Conservation (phyloP, 2,888 invertebrate genomes). For the Operophtera brumata region DNA sequence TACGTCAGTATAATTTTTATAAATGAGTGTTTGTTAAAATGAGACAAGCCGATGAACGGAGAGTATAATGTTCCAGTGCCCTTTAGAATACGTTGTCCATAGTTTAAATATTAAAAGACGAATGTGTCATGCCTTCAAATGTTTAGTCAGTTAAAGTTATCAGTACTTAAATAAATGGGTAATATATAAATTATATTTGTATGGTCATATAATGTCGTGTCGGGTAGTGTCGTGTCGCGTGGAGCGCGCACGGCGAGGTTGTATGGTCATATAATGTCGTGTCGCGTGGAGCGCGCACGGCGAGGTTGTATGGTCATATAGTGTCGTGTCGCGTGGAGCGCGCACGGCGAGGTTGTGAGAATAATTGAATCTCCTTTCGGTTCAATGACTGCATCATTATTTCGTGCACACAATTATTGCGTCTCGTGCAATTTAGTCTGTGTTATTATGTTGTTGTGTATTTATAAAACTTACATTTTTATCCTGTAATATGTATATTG, state of each 20-base stretch:
- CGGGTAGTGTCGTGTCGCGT: slow-evolving; percentile 42
- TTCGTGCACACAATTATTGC: slow-evolving; percentile 75
- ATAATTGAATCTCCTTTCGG: slow-evolving; percentile 76
- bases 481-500: slow-evolving; percentile 78
- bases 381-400: slow-evolving; percentile 76
- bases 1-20: slow-evolving; percentile 67
- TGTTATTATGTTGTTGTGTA: slow-evolving; percentile 81
- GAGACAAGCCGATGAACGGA: slow-evolving; percentile 68
- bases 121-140: slow-evolving; percentile 77
- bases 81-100: slow-evolving; percentile 78
- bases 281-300: slow-evolving; percentile 28
- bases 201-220: slow-evolving; percentile 39
- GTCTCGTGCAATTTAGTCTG: slow-evolving; percentile 79
- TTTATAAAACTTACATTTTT: slow-evolving; percentile 74
- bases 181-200: slow-evolving; percentile 43
- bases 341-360: slow-evolving; percentile 66
- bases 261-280: slow-evolving; percentile 44
- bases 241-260: slow-evolving; percentile 33
- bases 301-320: slow-evolving; percentile 43
- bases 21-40: slow-evolving; percentile 71
- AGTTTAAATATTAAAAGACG: slow-evolving; percentile 63
- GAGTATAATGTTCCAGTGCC: slow-evolving; percentile 78
- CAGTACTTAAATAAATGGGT: slow-evolving; percentile 76
- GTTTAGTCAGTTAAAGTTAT: slow-evolving; percentile 76
- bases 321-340: slow-evolving; percentile 31